These are phyloP conservation scores for Musca vetustissima DNA, from an alignment of 1,140 invertebrate species.

Conservation along the genomic window DNA sequence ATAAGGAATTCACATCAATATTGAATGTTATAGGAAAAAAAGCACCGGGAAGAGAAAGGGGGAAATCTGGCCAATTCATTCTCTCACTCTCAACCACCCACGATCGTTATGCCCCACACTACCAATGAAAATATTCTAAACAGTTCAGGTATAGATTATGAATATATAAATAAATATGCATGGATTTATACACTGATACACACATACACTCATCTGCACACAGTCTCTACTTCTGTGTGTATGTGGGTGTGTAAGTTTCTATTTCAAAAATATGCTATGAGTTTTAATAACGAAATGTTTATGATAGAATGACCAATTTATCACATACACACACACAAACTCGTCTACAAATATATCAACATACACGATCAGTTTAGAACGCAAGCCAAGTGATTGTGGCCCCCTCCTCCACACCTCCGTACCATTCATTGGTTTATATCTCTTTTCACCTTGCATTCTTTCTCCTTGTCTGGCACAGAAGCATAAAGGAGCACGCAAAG, in stretches of 20 bases:
- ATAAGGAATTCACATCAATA: too few species aligned
- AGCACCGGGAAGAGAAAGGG: too few species aligned
- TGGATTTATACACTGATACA: not conserved
- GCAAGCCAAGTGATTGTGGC: not conserved
- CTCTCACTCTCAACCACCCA: too few species aligned
- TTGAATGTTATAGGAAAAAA: too few species aligned
- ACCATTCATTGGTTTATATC: not conserved
- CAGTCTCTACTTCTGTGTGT: not conserved
- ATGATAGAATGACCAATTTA: conserved; percentile 1
- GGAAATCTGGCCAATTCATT: too few species aligned
- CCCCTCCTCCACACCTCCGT: conserved; percentile 8
- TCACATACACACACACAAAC: not conserved
- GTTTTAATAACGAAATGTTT: conserved; percentile 15
- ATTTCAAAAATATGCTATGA: conserved; percentile 20
- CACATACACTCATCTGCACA: not conserved
- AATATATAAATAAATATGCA: not conserved
- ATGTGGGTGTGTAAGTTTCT: conserved; percentile 3
- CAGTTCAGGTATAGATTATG: not conserved
- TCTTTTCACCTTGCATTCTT: not conserved
- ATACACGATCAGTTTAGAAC: not conserved
- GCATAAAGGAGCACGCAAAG: too few species aligned
- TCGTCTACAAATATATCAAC: not conserved
- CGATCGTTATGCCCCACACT: too few species aligned
- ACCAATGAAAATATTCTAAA: too few species aligned
- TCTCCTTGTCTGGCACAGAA: too few species aligned